Evolutionary conservation across 2,797 vertebrate genomes (phyloP), one percentile per base, ranked within the genome.

Genomic region (Myripristis murdjan): DNA sequence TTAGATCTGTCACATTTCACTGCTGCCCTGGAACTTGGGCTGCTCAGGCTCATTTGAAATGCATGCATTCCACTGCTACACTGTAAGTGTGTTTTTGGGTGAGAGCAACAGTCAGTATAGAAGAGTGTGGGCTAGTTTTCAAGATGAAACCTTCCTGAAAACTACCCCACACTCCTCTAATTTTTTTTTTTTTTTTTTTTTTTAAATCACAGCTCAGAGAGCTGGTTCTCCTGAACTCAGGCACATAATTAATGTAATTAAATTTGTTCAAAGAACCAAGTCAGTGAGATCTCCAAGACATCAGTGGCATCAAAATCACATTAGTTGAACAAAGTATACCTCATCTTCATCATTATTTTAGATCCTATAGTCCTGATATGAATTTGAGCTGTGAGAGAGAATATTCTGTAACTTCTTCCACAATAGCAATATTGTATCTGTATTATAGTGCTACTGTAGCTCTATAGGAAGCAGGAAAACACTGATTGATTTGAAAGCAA

Each of bases 131-230:
- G 35, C 28, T 44, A 59, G n/a, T 57, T 71, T 54, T 70, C 11
- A 11, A 37, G 35, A 37, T 11, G 35, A 3, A 11, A 12, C 2
- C n/a, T n/a, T n/a, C n/a, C n/a, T n/a, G n/a, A n/a, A n/a, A n/a
- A n/a, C n/a, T n/a, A n/a, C n/a, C n/a, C n/a, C n/a, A n/a, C n/a
- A n/a, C 7, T 11, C 12, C 37, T 37, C 28, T 31, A 39, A 9
- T 52, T 33, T 18, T 16, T 70, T 54, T 33, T 59, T 61, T 81
- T 85, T 83, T 70, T 24, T 24, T 70, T 54, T 33, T 59, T 58
- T 24, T 81, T 85, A 83, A 70, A 80, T 82, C 69, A 63, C 53
- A 75, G 33, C 26, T 84, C 56, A 73, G 85, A 83, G 82, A 78
- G 66, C 54, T 75, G 74, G 72, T 41, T 73, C 52, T 9, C 18